Conservation (phyloP, 2,113 vertebrate species). For the Catagonus wagneri region DNA sequence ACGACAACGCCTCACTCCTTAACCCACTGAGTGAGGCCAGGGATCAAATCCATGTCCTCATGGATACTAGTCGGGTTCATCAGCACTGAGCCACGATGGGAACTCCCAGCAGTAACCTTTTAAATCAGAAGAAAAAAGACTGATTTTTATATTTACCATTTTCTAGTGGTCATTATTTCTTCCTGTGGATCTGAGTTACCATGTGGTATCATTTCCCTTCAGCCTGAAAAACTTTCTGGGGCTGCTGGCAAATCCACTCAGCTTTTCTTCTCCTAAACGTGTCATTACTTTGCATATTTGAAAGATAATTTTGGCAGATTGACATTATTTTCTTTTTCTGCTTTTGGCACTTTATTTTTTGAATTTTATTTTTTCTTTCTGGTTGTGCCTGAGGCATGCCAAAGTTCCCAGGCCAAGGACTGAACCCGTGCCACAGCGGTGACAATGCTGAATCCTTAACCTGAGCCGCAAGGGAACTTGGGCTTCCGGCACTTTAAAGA, state of each 20-base stretch:
- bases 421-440: too few species aligned
- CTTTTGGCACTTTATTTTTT: background rate
- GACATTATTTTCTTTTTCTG: background rate
- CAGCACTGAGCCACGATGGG: too few species aligned
- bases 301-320: background rate
- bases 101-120: background rate
- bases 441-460: too few species aligned
- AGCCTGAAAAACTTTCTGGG: background rate
- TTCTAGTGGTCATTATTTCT: background rate
- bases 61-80: too few species aligned
- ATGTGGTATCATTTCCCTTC: background rate
- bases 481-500: background rate
- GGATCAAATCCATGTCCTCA: too few species aligned
- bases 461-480: too few species aligned
- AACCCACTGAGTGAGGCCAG: too few species aligned
- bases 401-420: too few species aligned
- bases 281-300: background rate
- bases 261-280: background rate
- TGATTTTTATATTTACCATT: background rate
- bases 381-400: too few species aligned
- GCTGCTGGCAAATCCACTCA: background rate
- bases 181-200: background rate
- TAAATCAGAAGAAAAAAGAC: background rate
- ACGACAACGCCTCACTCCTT: too few species aligned
- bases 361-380: too few species aligned